These are phyloP conservation scores for Astreopora myriophthalma DNA, from an alignment of 64 coral and sea anemone genomes.

Conservation along the genomic window DNA sequence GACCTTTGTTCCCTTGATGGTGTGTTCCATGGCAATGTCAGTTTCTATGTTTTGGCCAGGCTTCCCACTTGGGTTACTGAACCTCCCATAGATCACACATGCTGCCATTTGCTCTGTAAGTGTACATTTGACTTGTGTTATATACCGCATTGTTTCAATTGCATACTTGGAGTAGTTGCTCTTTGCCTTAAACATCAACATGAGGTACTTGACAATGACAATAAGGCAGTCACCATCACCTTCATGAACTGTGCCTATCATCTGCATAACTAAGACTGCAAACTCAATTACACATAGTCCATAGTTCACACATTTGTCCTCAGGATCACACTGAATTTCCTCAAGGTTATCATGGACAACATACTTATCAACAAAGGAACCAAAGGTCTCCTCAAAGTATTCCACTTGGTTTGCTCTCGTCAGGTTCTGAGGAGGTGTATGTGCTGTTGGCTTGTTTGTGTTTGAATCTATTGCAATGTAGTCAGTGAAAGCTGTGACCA, in stretches of 20 bases:
- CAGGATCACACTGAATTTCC: conserved; percentile 7
- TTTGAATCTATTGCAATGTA: conserved; percentile 13
- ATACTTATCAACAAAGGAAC: conserved; percentile 42
- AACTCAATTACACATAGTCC: conserved; percentile 27
- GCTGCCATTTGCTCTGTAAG: conserved; percentile 16
- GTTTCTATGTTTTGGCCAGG: no score
- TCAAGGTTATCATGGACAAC: conserved; percentile 13
- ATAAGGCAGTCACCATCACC: conserved; percentile 27
- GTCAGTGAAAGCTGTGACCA: conserved; percentile 29
- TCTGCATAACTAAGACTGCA: conserved; percentile 3
- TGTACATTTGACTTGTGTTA: conserved; percentile 35
- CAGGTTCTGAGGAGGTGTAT: conserved; percentile 17
- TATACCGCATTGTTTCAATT: conserved; percentile 29
- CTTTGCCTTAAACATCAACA: conserved; percentile 36
- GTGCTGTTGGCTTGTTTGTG: conserved; percentile 5
- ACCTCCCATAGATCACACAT: conserved; percentile 19
- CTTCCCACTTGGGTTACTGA: background rate
- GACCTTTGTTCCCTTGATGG: conserved; percentile 26
- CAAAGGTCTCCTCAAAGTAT: conserved; percentile 43
- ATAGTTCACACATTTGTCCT: conserved; percentile 45
- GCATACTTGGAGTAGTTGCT: conserved; percentile 43
- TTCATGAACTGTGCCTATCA: conserved; percentile 46
- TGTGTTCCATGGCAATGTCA: no score
- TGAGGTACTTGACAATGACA: conserved; percentile 33
- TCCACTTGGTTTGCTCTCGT: conserved; percentile 15